A percentile compares a stretch with the other conserved stretches of the same genome.
Conservation (phyloP, 2,888 invertebrate genomes). For the Drosophila parthenogenetica region DNA sequence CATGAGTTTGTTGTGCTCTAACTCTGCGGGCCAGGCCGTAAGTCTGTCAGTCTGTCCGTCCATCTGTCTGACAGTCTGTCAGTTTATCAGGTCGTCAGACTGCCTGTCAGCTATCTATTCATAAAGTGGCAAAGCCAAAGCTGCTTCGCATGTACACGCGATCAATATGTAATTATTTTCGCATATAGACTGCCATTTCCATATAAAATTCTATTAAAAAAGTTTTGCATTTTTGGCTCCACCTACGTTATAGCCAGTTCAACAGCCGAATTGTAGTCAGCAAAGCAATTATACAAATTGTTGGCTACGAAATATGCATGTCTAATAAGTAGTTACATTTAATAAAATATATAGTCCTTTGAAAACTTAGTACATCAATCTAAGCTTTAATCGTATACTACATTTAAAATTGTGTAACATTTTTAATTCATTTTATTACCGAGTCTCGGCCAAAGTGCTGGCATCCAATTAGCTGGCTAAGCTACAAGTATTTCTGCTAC, state of each 20-base stretch:
- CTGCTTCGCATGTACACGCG: conserved; percentile 46
- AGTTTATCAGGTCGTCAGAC: conserved; percentile 8
- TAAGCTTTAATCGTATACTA: too few relatives aligned
- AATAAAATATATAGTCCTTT: too few relatives aligned
- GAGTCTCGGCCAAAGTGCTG: conserved; percentile 39
- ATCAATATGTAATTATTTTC: conserved; percentile 75
- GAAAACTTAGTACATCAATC: too few relatives aligned
- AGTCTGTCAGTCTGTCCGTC: conserved; percentile 25
- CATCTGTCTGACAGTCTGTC: conserved; percentile 10
- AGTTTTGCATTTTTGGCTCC: conserved; percentile 32
- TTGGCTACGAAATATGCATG: conserved; percentile 58
- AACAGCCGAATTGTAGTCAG: conserved; percentile 17
- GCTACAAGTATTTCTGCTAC: conserved; percentile 36
- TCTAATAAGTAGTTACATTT: too few relatives aligned
- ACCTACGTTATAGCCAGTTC: neutral
- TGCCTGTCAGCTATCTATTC: conserved; percentile 62
- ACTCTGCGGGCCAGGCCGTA: conserved; percentile 32
- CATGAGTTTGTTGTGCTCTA: conserved; percentile 56
- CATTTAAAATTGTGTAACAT: neutral
- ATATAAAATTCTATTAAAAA: conserved; percentile 60
- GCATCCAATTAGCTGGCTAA: conserved; percentile 60
- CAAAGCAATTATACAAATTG: conserved; percentile 61
- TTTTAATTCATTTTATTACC: neutral
- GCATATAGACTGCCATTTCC: conserved; percentile 37
- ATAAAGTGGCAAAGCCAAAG: conserved; percentile 57